phyloP scores from a whole-genome alignment of 2,888 invertebrate genomes.

The Choreutis nemorana region DNA sequence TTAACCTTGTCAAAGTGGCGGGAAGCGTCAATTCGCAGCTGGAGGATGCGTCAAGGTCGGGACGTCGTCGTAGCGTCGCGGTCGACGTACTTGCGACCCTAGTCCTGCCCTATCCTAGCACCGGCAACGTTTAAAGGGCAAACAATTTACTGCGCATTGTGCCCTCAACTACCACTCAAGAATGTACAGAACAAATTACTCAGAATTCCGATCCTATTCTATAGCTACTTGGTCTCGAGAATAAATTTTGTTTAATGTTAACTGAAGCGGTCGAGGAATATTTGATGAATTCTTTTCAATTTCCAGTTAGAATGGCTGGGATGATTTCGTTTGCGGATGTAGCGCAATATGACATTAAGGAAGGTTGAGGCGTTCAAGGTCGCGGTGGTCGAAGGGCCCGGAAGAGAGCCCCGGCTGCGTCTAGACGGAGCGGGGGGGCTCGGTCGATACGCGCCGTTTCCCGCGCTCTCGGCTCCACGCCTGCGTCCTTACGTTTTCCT shows the following conservation, averaged over 20 bases:
- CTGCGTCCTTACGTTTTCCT: slow-evolving; percentile 46
- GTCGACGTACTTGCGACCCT: slow-evolving; percentile 43
- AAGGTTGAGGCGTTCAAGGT: slow-evolving; percentile 64
- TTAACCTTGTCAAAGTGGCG: slow-evolving; percentile 35
- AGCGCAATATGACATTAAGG: slow-evolving; percentile 54
- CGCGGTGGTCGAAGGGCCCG: slow-evolving; percentile 58
- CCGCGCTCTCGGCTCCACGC: slow-evolving; percentile 54
- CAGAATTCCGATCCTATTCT: too few relatives aligned
- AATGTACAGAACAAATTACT: too few relatives aligned
- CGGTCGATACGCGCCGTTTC: slow-evolving; percentile 64
- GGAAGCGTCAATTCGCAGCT: slow-evolving; percentile 31
- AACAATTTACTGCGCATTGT: too few relatives aligned
- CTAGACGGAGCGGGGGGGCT: slow-evolving; percentile 53
- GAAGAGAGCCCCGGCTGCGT: slow-evolving; percentile 58
- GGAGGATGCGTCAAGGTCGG: slow-evolving; percentile 50
- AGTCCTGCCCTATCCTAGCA: slow-evolving; percentile 21
- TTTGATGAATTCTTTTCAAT: too few relatives aligned
- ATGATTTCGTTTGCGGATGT: slow-evolving; percentile 29
- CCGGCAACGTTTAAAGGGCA: too few relatives aligned
- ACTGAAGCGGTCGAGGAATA: too few relatives aligned
- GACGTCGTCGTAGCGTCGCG: slow-evolving; percentile 45
- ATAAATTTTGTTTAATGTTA: too few relatives aligned
- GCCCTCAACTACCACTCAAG: too few relatives aligned
- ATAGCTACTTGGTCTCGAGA: too few relatives aligned
- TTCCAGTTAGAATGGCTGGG: too few relatives aligned